Percentiles rank a stretch among this genome's conserved stretches.
These are phyloP conservation scores for Deilephila elpenor DNA, from an alignment of 2,888 invertebrate genomes.

Conservation along the genomic window DNA sequence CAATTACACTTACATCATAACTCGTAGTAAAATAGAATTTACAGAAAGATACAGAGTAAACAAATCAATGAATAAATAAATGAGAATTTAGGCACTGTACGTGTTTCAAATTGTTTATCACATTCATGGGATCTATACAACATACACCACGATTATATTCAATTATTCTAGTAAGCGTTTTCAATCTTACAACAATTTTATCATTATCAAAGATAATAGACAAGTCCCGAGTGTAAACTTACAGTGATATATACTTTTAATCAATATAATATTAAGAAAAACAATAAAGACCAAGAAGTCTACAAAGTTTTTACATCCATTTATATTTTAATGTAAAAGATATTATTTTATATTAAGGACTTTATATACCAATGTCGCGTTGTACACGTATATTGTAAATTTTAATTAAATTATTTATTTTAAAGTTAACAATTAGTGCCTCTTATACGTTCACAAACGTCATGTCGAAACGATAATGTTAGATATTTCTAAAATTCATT, in stretches of 20 bases:
- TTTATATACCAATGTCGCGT: not conserved
- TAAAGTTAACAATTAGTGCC: not conserved
- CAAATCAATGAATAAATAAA: constrained; percentile 60
- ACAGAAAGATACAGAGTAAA: constrained; percentile 57
- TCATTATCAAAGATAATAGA: constrained; percentile 63
- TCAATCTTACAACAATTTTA: constrained; percentile 75
- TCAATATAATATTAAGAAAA: constrained; percentile 9
- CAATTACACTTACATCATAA: constrained; percentile 50
- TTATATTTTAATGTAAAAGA: not conserved
- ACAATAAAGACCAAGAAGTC: not conserved
- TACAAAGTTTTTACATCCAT: not conserved
- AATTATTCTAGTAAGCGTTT: constrained; percentile 82
- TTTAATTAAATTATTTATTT: constrained; percentile 3
- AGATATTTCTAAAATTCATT: not conserved
- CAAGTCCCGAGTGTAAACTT: constrained; percentile 19
- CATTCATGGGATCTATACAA: constrained; percentile 75
- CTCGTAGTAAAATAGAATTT: constrained; percentile 60
- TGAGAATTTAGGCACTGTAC: constrained; percentile 83
- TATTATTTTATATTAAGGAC: not conserved
- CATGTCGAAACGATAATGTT: not conserved
- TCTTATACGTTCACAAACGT: not conserved
- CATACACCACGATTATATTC: constrained; percentile 64
- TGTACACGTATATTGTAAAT: not conserved
- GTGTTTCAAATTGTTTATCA: constrained; percentile 78
- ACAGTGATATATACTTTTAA: constrained; percentile 24